These are phyloP conservation scores for Epinephelus cyanopodus DNA, from an alignment of 2,113 vertebrate species.

Conservation along the genomic window DNA sequence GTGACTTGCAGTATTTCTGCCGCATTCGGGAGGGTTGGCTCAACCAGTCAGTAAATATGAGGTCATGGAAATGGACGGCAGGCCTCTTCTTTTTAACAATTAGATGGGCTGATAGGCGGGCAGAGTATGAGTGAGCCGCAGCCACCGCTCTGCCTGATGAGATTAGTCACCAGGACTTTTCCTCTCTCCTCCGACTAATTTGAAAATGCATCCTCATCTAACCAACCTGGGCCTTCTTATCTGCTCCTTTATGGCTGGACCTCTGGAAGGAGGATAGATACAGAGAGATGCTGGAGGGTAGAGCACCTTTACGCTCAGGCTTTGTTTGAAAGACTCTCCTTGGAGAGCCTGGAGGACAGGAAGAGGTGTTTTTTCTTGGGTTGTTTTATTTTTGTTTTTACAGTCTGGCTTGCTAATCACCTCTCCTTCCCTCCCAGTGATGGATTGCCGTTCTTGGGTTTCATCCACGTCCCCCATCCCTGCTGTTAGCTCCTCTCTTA, in stretches of 20 bases:
- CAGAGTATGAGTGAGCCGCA: conserved; percentile 42
- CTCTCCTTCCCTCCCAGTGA: conserved; percentile 45
- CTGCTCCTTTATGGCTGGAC: conserved; percentile 42
- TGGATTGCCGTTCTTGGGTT: conserved; percentile 66
- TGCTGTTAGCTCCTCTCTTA: conserved; percentile 22
- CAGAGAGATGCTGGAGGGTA: neutral
- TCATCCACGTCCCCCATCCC: conserved; percentile 24
- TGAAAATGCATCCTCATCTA: conserved; percentile 69
- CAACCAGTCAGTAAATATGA: conserved; percentile 60
- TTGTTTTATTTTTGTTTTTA: conserved; percentile 13
- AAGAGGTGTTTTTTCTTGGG: neutral
- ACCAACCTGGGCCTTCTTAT: conserved; percentile 58
- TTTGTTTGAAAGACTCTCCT: conserved; percentile 21
- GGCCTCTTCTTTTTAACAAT: conserved; percentile 61
- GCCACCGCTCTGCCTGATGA: conserved; percentile 61
- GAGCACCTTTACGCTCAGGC: conserved; percentile 3
- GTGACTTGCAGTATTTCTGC: conserved; percentile 11
- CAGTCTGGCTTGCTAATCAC: conserved; percentile 37
- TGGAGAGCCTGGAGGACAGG: conserved; percentile 49
- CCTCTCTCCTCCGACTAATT: conserved; percentile 64
- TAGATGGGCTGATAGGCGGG: conserved; percentile 70
- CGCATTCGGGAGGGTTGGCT: neutral
- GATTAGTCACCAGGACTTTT: conserved; percentile 71
- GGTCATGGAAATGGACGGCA: conserved; percentile 62
- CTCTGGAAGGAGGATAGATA: conserved; percentile 5